Evolutionary conservation across 2,888 invertebrate species (phyloP).

Genomic region (Ypsolopha sequella): DNA sequence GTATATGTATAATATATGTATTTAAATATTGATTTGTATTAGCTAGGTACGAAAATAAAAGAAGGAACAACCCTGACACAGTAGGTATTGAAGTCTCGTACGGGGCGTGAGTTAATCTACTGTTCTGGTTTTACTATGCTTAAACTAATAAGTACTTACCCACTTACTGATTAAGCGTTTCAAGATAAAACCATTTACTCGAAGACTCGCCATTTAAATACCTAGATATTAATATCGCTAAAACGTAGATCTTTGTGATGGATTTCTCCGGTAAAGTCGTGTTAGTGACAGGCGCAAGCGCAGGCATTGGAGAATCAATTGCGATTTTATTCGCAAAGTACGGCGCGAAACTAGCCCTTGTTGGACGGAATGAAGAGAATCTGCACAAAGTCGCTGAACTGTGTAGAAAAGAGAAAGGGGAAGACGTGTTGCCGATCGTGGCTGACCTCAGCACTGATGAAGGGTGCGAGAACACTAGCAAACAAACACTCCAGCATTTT

Average conservation of each 20-base stretch:
- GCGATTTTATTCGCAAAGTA: slow-evolving; percentile 24
- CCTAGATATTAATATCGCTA: too few relatives aligned
- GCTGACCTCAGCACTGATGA: slow-evolving; percentile 31
- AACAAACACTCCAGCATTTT: slow-evolving; percentile 8
- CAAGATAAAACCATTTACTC: not conserved
- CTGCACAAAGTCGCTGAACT: slow-evolving; percentile 9
- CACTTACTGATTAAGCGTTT: not conserved
- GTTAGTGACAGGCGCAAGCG: slow-evolving; percentile 31
- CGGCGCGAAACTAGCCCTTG: slow-evolving; percentile 24
- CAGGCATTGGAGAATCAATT: slow-evolving; percentile 27
- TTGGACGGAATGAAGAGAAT: slow-evolving; percentile 23
- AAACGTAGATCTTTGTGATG: not conserved
- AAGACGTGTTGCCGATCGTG: slow-evolving; percentile 19
- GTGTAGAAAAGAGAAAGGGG: slow-evolving; percentile 12
- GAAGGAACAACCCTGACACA: too few relatives aligned
- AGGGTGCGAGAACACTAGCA: slow-evolving; percentile 24
- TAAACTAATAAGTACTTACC: too few relatives aligned
- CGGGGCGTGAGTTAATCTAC: too few relatives aligned
- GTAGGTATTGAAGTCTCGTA: too few relatives aligned
- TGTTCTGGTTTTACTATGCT: too few relatives aligned
- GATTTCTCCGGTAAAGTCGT: slow-evolving; percentile 27
- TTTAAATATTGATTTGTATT: too few relatives aligned
- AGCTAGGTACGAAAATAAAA: too few relatives aligned
- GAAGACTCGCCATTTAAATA: not conserved
- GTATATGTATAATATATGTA: too few relatives aligned